Conservation (phyloP, 2,888 invertebrate genomes). For the Cantharis lateralis region DNA sequence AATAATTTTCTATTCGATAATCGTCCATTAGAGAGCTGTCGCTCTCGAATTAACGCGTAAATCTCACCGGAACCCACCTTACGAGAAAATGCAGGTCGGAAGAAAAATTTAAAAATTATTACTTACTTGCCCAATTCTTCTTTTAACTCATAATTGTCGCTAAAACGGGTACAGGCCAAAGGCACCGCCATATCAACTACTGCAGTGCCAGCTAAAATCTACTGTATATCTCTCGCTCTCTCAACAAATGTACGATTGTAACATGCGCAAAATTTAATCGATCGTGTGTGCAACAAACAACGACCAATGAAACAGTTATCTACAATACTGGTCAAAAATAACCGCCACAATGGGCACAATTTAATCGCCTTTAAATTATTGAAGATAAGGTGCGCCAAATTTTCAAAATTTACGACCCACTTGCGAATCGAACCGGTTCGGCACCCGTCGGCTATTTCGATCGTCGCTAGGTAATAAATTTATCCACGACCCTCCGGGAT, state of each 20-base stretch:
- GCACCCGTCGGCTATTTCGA: not conserved
- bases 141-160: conserved; percentile 99
- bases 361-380: not conserved
- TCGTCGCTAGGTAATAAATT: conserved; percentile 3
- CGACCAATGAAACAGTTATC: not conserved
- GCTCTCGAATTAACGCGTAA: conserved; percentile 34
- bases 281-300: conserved; percentile 12
- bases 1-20: conserved; percentile 41
- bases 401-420: conserved; percentile 5
- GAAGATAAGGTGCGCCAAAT: not conserved
- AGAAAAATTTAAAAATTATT: conserved; percentile 37
- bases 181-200: conserved; percentile 77
- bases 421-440: not conserved
- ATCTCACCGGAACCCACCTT: conserved; percentile 14
- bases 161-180: conserved; percentile 94
- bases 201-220: conserved; percentile 48
- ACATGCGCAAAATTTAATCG: conserved; percentile 29
- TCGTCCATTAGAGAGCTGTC: conserved; percentile 41
- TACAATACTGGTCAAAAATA: not conserved
- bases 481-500: conserved; percentile 47
- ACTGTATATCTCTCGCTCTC: conserved; percentile 46
- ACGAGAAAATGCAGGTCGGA: conserved; percentile 26
- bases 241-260: conserved; percentile 35
- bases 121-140: conserved; percentile 99
- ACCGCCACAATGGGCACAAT: not conserved